Evolutionary conservation across 2,888 invertebrate species (phyloP), one percentile per base, ranked within the genome.

Genomic region (Agapostemon virescens): DNA sequence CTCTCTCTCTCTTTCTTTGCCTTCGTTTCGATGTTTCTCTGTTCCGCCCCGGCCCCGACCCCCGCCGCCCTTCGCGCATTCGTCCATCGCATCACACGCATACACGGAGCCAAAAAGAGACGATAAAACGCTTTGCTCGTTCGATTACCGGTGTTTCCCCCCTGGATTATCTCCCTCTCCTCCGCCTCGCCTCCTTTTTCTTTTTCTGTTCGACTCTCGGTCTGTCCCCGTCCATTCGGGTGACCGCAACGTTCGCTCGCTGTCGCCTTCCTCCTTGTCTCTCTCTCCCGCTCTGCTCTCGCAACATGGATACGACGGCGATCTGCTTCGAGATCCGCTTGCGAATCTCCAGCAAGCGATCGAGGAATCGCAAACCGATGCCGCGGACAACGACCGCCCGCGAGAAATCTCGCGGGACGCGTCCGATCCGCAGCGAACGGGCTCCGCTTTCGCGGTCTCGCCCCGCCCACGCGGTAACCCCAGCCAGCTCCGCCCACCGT

Each of bases 141-240:
- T 45, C 20, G 55, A 26, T n/a, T 55, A 68, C 52, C 74, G 49
- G 58, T 75, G 71, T 79, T 74, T 69, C 75, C 82, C 71, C 75
- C 82, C 58, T 84, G 61, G 75, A 73, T 78, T n/a, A n/a, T n/a
- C n/a, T n/a, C n/a, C n/a, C n/a, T n/a, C n/a, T n/a, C n/a, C n/a
- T n/a, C n/a, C n/a, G n/a, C n/a, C n/a, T 75, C 77, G 55, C 52
- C 30, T 33, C 81, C 64, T 82, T 36, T 36, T n/a, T 63, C n/a
- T 63, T 11, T 36, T n/a, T 73, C 73, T 81, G 72, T 72, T 74
- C 83, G 63, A 84, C 64, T 77, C 67, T 80, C 74, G 76, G 61
- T 83, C 61, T 80, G 45, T 82, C 58, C 79, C 72, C 82, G 67
- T 81, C 45, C 67, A 66, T 79, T 77, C 75, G 67, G 69, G 69